phyloP scores from a whole-genome alignment of 1,140 invertebrate species.

The Charaxes varanes region DNA sequence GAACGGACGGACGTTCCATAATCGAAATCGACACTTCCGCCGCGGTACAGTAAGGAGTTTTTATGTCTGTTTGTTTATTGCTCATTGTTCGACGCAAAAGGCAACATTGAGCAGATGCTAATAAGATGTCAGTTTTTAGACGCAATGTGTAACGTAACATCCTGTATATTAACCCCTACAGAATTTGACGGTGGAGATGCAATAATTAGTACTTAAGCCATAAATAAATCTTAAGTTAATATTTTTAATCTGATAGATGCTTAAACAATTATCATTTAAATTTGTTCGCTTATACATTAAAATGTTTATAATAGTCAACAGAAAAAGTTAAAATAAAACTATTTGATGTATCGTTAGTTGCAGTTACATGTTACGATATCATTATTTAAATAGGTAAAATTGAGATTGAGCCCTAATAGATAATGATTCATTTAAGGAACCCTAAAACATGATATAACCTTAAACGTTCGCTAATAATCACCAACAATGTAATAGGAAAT shows the following conservation, averaged over 20 bases:
- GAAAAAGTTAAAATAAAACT: too few relatives aligned
- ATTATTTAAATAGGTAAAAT: too few relatives aligned
- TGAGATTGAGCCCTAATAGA: background rate
- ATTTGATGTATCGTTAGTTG: too few relatives aligned
- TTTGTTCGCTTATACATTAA: too few relatives aligned
- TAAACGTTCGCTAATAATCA: constrained; percentile 4
- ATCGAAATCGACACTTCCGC: constrained; percentile 63
- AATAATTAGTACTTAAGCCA: too few relatives aligned
- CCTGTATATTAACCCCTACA: too few relatives aligned
- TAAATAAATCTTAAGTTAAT: too few relatives aligned
- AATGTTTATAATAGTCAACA: too few relatives aligned
- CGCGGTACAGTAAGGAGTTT: background rate
- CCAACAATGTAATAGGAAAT: constrained; percentile 25
- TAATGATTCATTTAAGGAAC: background rate
- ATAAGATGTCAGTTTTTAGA: constrained; percentile 1
- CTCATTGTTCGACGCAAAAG: background rate
- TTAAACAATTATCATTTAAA: too few relatives aligned
- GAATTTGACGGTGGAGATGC: too few relatives aligned
- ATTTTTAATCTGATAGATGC: too few relatives aligned
- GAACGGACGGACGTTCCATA: constrained; percentile 55
- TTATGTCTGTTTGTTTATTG: background rate
- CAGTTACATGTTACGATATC: too few relatives aligned
- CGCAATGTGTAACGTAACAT: constrained; percentile 1
- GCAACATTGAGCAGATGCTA: background rate
- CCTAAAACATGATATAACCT: background rate